A percentile compares a stretch with the other conserved stretches of the same genome.
Evolutionary conservation across 2,888 invertebrate species (phyloP).

Genomic region (Microchrysa polita): DNA sequence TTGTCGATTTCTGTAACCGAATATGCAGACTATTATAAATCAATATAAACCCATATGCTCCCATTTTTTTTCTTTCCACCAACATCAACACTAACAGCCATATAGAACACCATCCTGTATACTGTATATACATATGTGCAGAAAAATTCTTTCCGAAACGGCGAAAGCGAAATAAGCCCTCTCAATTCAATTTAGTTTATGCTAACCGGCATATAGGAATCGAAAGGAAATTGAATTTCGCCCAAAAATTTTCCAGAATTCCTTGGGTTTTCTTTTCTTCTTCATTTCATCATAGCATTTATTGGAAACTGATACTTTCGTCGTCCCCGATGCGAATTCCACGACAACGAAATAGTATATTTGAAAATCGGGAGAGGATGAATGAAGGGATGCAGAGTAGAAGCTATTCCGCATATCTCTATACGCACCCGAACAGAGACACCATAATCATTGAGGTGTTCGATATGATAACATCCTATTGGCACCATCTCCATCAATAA

Average conservation of each 20-base stretch:
- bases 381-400: too few species aligned
- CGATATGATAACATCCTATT: background rate
- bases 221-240: conserved; percentile 33
- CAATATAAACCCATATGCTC: too few species aligned
- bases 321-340: too few species aligned
- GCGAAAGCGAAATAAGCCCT: background rate
- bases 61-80: too few species aligned
- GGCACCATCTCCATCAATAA: background rate
- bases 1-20: too few species aligned
- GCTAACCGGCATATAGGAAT: background rate
- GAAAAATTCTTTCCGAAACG: too few species aligned
- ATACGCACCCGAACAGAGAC: background rate
- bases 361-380: background rate
- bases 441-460: background rate
- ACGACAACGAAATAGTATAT: background rate
- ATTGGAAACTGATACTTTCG: background rate
- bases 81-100: too few species aligned
- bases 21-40: too few species aligned
- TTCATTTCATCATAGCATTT: background rate
- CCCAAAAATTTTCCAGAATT: conserved; percentile 7
- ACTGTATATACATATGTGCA: too few species aligned
- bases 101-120: too few species aligned
- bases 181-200: conserved; percentile 10
- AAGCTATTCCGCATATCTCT: too few species aligned
- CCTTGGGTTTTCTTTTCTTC: background rate